Base-by-base conservation (phyloP, 2,113 vertebrate species). In the Strix aluco region DNA sequence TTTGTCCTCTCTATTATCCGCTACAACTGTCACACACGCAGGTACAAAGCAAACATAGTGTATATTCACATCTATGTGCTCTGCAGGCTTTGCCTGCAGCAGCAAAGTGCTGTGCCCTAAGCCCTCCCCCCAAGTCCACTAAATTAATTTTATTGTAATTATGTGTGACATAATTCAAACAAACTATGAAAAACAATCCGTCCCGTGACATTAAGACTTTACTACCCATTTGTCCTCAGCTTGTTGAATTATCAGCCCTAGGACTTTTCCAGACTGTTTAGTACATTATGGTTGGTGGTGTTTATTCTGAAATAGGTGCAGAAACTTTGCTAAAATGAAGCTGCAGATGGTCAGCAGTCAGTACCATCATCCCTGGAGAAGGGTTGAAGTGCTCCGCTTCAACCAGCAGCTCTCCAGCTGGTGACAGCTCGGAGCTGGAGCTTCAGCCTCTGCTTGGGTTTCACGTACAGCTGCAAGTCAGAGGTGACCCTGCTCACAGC, bases 91-190 rank as follows among this genome's bases (percentile, higher is more conserved):
- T 20, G 73, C 93, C 97, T 25, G 96, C 97, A 96, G 96, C 97
- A 90, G 94, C 96, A 94, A 96, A 93, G 97, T 94, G 95, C 94
- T 86, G 91, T 97, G 97, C 97, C 97, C 97, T 96, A 92, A 94
- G n/a, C 42, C 93, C 94, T 57, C 58, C 58, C 82, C 91, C 85
- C 52, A 40, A 18, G 32, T 69, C 77, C 49, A 38, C 82, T 97
- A 92, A 90, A 77, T 82, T 90, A 93, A 94, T 97, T 97, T 97
- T 96, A 97, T 79, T 97, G 97, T 98, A 96, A 97, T 97, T 96
- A 95, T 90, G 92, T 96, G 97, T 97, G 98, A 97, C 97, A 92
- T 95, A 97, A 96, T 96, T 98, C 93, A 98, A 98, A 97, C 93
- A 92, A 96, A 96, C 93, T 93, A 88, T 94, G 82, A 96, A 96